Evolutionary conservation across 2,888 invertebrate genomes (phyloP), one percentile per base, ranked within the genome.

Genomic region (Drosophila suboccidentalis): DNA sequence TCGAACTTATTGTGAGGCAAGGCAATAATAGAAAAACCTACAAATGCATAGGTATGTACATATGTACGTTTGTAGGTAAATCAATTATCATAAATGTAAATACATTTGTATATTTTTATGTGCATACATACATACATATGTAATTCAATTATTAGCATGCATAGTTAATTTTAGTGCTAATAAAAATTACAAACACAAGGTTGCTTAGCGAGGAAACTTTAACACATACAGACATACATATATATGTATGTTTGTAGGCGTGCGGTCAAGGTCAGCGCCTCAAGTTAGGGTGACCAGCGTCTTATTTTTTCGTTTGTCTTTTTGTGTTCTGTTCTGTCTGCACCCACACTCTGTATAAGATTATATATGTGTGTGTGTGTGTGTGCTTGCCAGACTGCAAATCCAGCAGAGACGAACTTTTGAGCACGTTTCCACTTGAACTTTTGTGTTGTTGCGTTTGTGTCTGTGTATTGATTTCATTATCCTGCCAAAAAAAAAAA

Each of bases 231-330:
- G 1, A 54, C 3, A 44, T n/a, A 44, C 1, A 29, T n/a, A 26
- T 9, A 49, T 6, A 38, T 3, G 41, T 5, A 49, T 9, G 4
- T 26, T 6, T n/a, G 19, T 13, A 38, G 44, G 11, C 15, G 26
- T n/a, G 46, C 29, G 49, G 43, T 60, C 79, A 79, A 79, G 79
- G 79, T 81, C 79, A 78, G 57, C 51, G 63, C 32, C 62, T 67
- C 53, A 59, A 50, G 49, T 62, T 51, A 49, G 64, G 2, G 41
- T 62, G 62, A 43, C 54, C 51, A 53, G 13, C 44, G 17, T 57
- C 38, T 55, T 55, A 53, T 41, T 22, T 47, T 49, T 41, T 38
- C 26, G 17, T 58, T 22, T 43, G 36, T 34, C 41, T 50, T 36
- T 41, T 19, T 43, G 5, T 50, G 17, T 36, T 39, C 47, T 44